Percentiles rank a stretch among this genome's conserved stretches.
Evolutionary conservation across 2,113 vertebrate species (phyloP).

Genomic region (Ceyx margarethae): DNA sequence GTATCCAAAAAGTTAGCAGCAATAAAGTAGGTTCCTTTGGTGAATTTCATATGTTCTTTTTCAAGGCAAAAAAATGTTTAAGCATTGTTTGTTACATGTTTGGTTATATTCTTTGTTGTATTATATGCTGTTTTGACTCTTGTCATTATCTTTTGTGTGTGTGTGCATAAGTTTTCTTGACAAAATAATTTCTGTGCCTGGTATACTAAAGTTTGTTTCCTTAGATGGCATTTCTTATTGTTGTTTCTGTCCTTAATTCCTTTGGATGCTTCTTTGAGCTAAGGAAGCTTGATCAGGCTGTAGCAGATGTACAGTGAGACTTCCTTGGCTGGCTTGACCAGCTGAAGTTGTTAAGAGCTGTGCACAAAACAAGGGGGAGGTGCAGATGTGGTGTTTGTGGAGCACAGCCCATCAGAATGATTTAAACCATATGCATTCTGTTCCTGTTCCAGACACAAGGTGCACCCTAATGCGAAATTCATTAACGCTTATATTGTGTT

Average conservation of each 20-base stretch:
- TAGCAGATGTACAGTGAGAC: neutral
- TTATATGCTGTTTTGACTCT: neutral
- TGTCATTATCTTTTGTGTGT: neutral
- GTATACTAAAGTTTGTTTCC: neutral
- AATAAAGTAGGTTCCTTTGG: constrained; percentile 83
- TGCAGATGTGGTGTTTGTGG: neutral
- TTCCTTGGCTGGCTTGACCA: neutral
- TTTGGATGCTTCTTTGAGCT: neutral
- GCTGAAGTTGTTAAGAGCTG: neutral
- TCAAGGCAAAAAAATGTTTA: neutral
- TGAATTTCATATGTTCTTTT: neutral
- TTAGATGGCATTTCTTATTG: neutral
- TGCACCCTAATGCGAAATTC: constrained; percentile 85
- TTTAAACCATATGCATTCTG: neutral
- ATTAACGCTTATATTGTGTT: constrained; percentile 96
- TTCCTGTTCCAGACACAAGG: constrained; percentile 75
- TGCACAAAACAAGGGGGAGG: neutral
- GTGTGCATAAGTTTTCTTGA: neutral
- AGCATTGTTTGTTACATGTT: neutral
- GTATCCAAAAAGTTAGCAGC: constrained; percentile 86
- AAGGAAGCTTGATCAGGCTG: neutral
- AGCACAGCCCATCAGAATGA: neutral
- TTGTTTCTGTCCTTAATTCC: neutral
- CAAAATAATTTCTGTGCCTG: neutral
- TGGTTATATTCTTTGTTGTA: neutral